These are phyloP conservation scores for Sycon ciliatum DNA, from an alignment of 37 sponge, comb jelly and placozoan species.

Conservation along the genomic window DNA sequence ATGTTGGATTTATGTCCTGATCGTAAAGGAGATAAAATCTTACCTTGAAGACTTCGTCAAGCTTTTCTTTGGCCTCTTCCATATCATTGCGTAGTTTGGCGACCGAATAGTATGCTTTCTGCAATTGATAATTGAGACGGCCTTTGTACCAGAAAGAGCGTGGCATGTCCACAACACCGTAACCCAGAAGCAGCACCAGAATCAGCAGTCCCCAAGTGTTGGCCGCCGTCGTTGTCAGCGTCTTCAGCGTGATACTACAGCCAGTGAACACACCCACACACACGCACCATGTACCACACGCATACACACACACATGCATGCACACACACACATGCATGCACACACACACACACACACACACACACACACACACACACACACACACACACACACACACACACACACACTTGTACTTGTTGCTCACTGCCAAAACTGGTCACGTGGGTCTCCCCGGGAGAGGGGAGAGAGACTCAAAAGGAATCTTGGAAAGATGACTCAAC, in stretches of 20 bases:
- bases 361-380: slow-evolving; percentile 5
- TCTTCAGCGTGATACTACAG: slow-evolving; percentile 45
- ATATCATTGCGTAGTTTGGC: slow-evolving; percentile 76
- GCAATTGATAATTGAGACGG: slow-evolving; percentile 38
- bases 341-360: slow-evolving; percentile 11
- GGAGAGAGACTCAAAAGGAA: too few relatives aligned
- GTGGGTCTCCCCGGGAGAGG: too few relatives aligned
- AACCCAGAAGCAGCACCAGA: slow-evolving; percentile 81
- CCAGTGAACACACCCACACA: too few relatives aligned
- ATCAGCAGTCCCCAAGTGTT: slow-evolving; percentile 97
- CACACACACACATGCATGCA: not conserved
- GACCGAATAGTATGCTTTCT: slow-evolving; percentile 71
- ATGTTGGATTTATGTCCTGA: not conserved
- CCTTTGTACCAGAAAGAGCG: slow-evolving; percentile 50
- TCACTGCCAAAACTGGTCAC: too few relatives aligned
- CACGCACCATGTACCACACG: too few relatives aligned
- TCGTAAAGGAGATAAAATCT: too few relatives aligned
- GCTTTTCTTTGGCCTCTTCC: slow-evolving; percentile 63
- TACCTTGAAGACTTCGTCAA: slow-evolving; percentile 63
- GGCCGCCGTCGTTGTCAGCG: slow-evolving; percentile 67
- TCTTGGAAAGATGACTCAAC: too few relatives aligned
- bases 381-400: slow-evolving; percentile 5
- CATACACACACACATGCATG: not conserved
- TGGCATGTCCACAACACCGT: slow-evolving; percentile 89
- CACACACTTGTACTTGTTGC: too few relatives aligned